Base-by-base conservation (phyloP, 2,113 vertebrate genomes). In the Oenanthe melanoleuca region DNA sequence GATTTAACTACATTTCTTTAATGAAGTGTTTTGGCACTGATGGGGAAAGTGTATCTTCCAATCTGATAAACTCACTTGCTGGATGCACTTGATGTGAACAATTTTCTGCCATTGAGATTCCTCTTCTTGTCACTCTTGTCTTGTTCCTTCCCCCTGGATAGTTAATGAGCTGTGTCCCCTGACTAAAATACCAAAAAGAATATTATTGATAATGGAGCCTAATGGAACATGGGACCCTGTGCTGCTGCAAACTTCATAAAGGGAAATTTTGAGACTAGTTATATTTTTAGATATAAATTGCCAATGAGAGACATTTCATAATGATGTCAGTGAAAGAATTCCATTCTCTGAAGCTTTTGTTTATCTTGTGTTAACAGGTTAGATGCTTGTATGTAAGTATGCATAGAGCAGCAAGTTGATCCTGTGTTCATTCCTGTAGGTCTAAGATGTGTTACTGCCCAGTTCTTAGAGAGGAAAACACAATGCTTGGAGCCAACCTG, bases 81-180 rank as follows among this genome's bases (percentile, higher is more conserved):
- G 18, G n/a, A n/a, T 49, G 8, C 66, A 66, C 0, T 0, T 12
- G 52, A 64, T 60, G 40, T 29, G 53, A 69, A 56, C 14, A 25
- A 19, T 53, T 86, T 77, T 65, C 40, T 92, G 44, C 31, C 31
- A 11, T 31, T 87, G 40, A 53, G 24, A 50, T 65, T 73, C 45
- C 38, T 84, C 23, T 34, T 93, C 31, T 95, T 75, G 25, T 44
- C 61, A 18, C 61, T 31, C 31, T 63, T 57, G 24, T 6, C 40
- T 84, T 82, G 17, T 67, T 90, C 64, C n/a, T 82, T 86, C 9
- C 14, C 19, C 4, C 1, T 44, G 44, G 16, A 31, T 67, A 34
- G 52, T 79, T 81, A 59, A 37, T 74, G n/a, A 82, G 5, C 59
- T 64, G 40, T 80, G 44, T 53, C 40, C 19, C 5, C 61, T 72